Evolutionary conservation across 2,113 vertebrate species (phyloP).

Genomic region (Emydura subglobosa): DNA sequence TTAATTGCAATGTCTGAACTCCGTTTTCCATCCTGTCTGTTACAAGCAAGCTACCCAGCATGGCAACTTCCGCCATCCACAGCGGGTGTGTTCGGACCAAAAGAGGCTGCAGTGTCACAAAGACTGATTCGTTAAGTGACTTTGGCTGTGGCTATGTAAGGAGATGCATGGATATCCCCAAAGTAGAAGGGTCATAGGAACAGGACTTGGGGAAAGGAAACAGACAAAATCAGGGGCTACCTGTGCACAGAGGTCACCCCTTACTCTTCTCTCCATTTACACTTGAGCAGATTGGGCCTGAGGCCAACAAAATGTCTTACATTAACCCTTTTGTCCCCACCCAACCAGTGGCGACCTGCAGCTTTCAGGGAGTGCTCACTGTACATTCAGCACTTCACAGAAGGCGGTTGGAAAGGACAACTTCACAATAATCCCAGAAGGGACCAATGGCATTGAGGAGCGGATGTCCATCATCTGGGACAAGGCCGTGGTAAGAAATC

Average conservation of each 20-base stretch:
- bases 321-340: background rate
- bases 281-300: background rate
- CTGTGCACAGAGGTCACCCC: background rate
- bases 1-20: background rate
- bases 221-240: background rate
- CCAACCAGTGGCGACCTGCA: constrained; percentile 92
- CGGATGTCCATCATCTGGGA: constrained; percentile 98
- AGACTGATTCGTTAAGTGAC: background rate
- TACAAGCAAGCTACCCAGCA: background rate
- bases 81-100: background rate
- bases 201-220: accelerated
- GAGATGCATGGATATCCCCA: background rate
- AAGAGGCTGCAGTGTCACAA: background rate
- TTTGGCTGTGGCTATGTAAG: background rate
- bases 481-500: constrained; percentile 93
- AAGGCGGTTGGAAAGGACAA: constrained; percentile 99
- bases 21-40: background rate
- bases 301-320: accelerated
- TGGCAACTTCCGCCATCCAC: background rate
- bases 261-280: accelerated
- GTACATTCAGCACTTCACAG: constrained; percentile 96
- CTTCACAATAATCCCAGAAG: constrained; percentile 96
- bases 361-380: constrained; percentile 94
- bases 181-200: background rate
- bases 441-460: constrained; percentile 95